Evolutionary conservation across 2,888 invertebrate species (phyloP).

Genomic region (Marronus borbonicus): DNA sequence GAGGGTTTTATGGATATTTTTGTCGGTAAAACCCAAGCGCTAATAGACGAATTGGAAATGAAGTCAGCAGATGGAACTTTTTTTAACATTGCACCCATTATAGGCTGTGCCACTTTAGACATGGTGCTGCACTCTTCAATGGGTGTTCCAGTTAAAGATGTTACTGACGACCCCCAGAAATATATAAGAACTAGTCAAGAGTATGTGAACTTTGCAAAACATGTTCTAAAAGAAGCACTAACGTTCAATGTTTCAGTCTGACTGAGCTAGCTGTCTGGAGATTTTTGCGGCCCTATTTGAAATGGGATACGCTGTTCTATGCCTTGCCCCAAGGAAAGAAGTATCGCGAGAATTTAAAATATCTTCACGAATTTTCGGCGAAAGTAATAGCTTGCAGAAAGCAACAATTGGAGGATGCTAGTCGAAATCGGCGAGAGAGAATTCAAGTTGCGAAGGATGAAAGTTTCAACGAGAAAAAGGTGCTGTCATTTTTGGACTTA

Average conservation of each 20-base stretch:
- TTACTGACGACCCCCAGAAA: constrained; percentile 2
- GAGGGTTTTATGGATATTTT: constrained; percentile 62
- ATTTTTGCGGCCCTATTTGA: constrained; percentile 12
- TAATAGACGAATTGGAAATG: constrained; percentile 55
- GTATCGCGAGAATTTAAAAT: constrained; percentile 23
- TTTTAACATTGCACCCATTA: constrained; percentile 62
- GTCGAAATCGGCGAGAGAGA: neutral
- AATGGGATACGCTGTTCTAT: constrained; percentile 25
- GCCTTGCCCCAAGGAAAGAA: constrained; percentile 29
- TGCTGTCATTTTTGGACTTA: constrained; percentile 60
- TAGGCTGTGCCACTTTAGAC: constrained; percentile 62
- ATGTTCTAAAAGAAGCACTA: no score
- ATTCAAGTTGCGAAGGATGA: neutral
- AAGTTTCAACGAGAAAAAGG: constrained; percentile 52
- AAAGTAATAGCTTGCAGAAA: constrained; percentile 50
- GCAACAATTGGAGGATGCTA: neutral
- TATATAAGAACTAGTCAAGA: constrained; percentile 32
- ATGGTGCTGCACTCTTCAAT: constrained; percentile 57
- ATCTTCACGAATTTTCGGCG: constrained; percentile 41
- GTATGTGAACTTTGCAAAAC: neutral
- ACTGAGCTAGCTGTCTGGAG: constrained; percentile 25
- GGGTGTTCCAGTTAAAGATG: constrained; percentile 31
- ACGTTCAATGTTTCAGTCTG: constrained; percentile 1
- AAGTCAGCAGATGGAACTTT: constrained; percentile 57
- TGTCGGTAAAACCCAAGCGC: constrained; percentile 59